Base-by-base conservation (phyloP, 1,140 invertebrate genomes). In the Steinernema feltiae region DNA sequence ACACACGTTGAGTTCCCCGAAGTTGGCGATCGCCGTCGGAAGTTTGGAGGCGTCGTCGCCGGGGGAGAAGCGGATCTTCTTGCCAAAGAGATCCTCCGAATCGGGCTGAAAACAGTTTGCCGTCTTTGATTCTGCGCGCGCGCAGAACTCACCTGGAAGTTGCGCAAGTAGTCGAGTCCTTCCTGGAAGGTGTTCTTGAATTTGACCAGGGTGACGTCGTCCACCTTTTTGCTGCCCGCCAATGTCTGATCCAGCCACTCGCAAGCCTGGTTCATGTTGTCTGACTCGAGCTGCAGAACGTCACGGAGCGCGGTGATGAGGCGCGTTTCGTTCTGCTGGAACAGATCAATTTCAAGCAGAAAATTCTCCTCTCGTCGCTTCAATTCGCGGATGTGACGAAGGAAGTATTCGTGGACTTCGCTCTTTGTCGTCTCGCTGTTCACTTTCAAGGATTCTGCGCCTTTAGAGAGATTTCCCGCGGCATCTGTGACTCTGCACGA, bases 1-100 rank as follows among this genome's bases (percentile, higher is more conserved):
- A 15, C 81, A 82, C 18, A 85, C 81, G 48, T 72, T 78, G 17
- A 84, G 53, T 76, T 85, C 84, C 1, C 84, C 84, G 72, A 83
- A 86, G 74, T 85, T 85, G n/a, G 78, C 35, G 69, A 85, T 85
- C 1, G 84, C 84, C 30, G 75, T 69, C 27, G 84, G 85, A 32
- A 85, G 72, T 75, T 85, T 85, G 0, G 80, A 77, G 3, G 84
- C 84, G 78, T 85, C 84, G 71, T 85, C 84, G 46, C 84, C 84
- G 69, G 84, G 80, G 15, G 85, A 84, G 72, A 85, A 85, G 12
- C 85, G 76, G 17, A 85, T 69, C 70, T 85, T 85, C 74, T 86
- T 82, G 12, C 79, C 73, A 74, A 85, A 85, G 3, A 85, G 77
- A 17, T 85, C 84, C 27, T 85, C 84, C 30, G 78, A 80, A 72